Percentiles rank a stretch among this genome's conserved stretches.
Conservation (phyloP, 1,140 invertebrate genomes). For the Lysiphlebus fabarum region DNA sequence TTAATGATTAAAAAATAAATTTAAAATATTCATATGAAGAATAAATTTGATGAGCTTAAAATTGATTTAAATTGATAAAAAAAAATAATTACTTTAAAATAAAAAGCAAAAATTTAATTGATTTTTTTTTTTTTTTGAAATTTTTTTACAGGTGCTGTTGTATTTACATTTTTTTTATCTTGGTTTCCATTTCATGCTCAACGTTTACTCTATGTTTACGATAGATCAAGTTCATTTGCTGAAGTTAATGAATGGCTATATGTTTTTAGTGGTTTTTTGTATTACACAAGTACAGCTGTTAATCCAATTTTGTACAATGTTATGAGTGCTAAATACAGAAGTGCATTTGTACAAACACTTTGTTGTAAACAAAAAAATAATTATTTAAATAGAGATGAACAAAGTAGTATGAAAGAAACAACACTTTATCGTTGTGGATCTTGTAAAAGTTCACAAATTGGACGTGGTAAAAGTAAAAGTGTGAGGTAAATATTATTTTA, state of each 20-base stretch:
- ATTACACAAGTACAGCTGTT: constrained; percentile 84
- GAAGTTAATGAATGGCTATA: constrained; percentile 76
- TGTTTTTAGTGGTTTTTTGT: constrained; percentile 74
- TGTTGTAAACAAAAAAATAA: constrained; percentile 39
- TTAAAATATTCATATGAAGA: no score
- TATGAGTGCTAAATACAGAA: constrained; percentile 84
- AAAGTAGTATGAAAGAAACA: constrained; percentile 21
- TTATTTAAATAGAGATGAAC: constrained; percentile 22
- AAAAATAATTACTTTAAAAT: no score
- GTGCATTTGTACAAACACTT: constrained; percentile 73
- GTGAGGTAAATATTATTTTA: constrained; percentile 17
- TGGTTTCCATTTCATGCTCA: constrained; percentile 97
- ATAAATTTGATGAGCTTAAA: no score
- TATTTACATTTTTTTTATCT: constrained; percentile 92
- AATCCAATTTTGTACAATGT: constrained; percentile 91
- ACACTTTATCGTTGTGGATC: constrained; percentile 23
- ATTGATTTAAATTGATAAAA: no score
- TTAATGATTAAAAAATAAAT: no score
- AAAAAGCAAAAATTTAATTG: no score
- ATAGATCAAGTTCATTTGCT: constrained; percentile 47
- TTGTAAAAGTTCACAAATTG: constrained; percentile 18
- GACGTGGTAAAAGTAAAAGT: constrained; percentile 16
- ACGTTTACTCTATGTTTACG: constrained; percentile 73
- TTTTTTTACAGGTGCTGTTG: constrained; percentile 77
- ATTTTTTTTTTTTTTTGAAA: not conserved